phyloP scores from a whole-genome alignment of 2,888 invertebrate genomes.

The Biston stratarius region DNA sequence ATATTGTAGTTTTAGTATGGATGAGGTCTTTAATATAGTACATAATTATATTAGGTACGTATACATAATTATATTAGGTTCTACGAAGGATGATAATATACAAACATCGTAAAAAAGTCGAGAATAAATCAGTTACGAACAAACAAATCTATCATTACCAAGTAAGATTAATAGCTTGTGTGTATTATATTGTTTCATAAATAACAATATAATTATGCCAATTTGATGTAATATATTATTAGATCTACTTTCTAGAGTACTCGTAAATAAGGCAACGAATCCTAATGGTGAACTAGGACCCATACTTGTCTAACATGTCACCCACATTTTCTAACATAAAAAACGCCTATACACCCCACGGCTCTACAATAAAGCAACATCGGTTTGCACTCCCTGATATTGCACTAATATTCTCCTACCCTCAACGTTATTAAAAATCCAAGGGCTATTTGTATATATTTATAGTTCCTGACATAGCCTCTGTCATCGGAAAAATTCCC shows the following conservation, averaged over 20 bases:
- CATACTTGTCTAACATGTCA: conserved; percentile 51
- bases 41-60: no score
- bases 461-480: conserved; percentile 69
- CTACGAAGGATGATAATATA: background rate
- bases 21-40: conserved; percentile 36
- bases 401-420: conserved; percentile 83
- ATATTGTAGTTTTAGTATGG: conserved; percentile 61
- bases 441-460: conserved; percentile 84
- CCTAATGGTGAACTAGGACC: conserved; percentile 39
- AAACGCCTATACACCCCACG: conserved; percentile 61
- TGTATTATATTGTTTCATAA: no score
- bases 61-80: no score
- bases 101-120: no score
- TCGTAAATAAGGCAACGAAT: background rate
- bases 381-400: conserved; percentile 84
- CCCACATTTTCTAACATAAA: conserved; percentile 68
- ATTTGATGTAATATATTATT: no score
- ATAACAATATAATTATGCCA: no score
- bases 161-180: no score
- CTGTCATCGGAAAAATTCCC: conserved; percentile 76
- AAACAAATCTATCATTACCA: no score
- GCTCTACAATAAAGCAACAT: conserved; percentile 76
- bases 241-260: no score
- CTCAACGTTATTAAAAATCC: conserved; percentile 84
- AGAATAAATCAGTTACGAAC: no score